Evolutionary conservation across 2,888 invertebrate species (phyloP).

Genomic region (Scaptomyza parva): DNA sequence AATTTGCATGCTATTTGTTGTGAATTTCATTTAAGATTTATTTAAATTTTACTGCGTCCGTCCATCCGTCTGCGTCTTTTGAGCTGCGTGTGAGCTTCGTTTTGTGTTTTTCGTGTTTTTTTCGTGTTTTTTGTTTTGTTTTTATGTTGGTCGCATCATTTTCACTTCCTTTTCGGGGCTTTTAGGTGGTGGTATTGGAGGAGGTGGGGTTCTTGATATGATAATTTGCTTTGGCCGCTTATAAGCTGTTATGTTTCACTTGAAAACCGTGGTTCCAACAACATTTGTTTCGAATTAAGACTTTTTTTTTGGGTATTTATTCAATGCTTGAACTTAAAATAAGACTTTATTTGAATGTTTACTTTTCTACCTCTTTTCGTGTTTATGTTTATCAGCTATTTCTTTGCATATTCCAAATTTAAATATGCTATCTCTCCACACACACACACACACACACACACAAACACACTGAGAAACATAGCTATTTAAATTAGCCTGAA

Average conservation of each 20-base stretch:
- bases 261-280: neutral
- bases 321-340: neutral
- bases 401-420: neutral
- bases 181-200: no score
- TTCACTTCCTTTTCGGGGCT: slow-evolving; percentile 49
- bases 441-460: neutral
- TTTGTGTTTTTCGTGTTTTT: no score
- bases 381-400: neutral
- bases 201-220: no score
- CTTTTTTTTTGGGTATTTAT: neutral
- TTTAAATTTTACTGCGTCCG: slow-evolving; percentile 60
- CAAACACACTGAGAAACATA: neutral
- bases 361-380: neutral
- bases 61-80: slow-evolving; percentile 2
- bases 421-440: neutral
- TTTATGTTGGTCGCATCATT: slow-evolving; percentile 47
- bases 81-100: slow-evolving; percentile 32
- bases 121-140: neutral
- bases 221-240: slow-evolving; percentile 62
- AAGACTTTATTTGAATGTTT: neutral
- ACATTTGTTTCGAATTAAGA: neutral
- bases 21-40: slow-evolving; percentile 74
- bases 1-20: slow-evolving; percentile 74
- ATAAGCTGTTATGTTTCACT: slow-evolving; percentile 12
- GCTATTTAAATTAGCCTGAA: slow-evolving; percentile 5